phyloP scores from a whole-genome alignment of 1,140 invertebrate species.

The Calosoma granatense region DNA sequence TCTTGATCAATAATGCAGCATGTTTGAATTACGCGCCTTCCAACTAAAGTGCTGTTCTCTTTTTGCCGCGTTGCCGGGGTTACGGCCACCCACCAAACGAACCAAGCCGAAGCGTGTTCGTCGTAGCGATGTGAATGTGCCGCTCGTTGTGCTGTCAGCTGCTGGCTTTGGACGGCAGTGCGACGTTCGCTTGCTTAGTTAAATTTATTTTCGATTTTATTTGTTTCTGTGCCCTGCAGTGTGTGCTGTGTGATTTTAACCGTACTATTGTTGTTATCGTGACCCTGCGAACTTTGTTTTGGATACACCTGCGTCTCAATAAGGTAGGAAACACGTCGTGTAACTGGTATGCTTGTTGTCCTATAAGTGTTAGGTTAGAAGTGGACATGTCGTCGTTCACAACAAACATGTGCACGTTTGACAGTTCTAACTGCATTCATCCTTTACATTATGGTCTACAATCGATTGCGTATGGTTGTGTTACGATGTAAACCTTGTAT shows the following conservation, averaged over 20 bases:
- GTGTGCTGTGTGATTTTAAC: conserved; percentile 24
- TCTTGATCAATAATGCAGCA: conserved; percentile 30
- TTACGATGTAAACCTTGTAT: neutral
- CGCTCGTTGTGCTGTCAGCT: conserved; percentile 28
- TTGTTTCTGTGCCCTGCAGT: conserved; percentile 31
- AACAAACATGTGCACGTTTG: neutral
- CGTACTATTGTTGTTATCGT: neutral
- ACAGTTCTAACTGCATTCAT: neutral
- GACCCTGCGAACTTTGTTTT: neutral
- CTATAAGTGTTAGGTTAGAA: neutral
- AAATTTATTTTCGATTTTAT: conserved; percentile 32
- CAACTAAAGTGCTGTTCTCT: conserved; percentile 16
- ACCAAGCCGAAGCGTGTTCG: conserved; percentile 12
- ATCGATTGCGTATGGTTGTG: no score
- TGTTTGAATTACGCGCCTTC: conserved; percentile 29
- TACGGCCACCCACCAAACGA: conserved; percentile 20
- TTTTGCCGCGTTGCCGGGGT: conserved; percentile 15
- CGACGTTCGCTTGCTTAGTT: conserved; percentile 31
- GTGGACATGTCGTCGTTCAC: neutral
- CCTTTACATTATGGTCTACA: no score
- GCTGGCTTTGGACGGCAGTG: conserved; percentile 30
- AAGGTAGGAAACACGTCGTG: neutral
- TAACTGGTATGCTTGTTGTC: no score
- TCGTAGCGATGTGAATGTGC: conserved; percentile 20
- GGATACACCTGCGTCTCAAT: neutral